phyloP scores from a whole-genome alignment of 2,797 vertebrate species.

The Amazona finschi region DNA sequence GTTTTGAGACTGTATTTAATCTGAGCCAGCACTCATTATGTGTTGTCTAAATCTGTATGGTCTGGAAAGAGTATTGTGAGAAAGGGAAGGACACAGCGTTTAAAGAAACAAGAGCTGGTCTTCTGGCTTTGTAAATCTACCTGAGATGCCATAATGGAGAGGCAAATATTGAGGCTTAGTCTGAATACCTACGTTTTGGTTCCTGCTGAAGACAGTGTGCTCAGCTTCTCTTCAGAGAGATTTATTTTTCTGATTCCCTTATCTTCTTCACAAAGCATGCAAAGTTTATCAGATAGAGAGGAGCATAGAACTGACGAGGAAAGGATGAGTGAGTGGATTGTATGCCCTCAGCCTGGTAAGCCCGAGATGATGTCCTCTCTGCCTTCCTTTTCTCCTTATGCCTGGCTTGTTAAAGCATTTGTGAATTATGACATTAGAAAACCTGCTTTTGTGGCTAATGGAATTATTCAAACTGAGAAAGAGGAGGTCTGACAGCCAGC shows the following conservation, averaged over 20 bases:
- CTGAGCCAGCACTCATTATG: slow-evolving; percentile 39
- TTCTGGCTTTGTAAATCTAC: neutral
- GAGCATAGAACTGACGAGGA: neutral
- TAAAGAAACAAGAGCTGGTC: neutral
- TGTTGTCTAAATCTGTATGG: slow-evolving; percentile 38
- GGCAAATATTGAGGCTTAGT: slow-evolving; percentile 17
- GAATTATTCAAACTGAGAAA: neutral
- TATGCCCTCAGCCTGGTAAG: neutral
- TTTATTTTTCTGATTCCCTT: neutral
- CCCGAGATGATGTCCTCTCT: neutral
- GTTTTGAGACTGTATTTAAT: neutral
- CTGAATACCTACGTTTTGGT: neutral
- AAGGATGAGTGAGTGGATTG: neutral
- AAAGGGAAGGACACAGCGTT: neutral
- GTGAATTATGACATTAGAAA: neutral
- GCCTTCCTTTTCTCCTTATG: neutral
- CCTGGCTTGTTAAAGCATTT: neutral
- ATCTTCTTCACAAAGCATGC: neutral
- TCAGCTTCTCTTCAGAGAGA: neutral
- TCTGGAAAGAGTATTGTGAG: neutral
- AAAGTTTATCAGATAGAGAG: neutral
- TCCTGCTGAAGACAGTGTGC: neutral
- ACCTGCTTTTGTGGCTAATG: neutral
- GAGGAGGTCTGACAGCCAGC: neutral
- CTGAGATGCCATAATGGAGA: neutral